phyloP scores from a whole-genome alignment of 2,888 invertebrate species.

The Agrotis exclamationis region DNA sequence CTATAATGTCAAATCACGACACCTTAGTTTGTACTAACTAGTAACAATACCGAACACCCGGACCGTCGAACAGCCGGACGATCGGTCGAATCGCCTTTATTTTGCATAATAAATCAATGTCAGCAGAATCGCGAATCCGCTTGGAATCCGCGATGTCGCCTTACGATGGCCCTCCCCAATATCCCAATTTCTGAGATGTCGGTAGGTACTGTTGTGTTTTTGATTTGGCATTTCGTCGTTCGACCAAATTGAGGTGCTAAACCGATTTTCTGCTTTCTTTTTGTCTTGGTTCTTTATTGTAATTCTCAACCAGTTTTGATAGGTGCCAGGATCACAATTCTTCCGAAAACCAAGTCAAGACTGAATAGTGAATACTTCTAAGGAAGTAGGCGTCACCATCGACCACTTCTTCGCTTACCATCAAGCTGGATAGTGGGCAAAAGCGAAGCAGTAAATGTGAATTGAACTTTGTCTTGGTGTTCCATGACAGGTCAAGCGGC shows the following conservation, averaged over 20 bases:
- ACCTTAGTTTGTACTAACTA: too few species aligned
- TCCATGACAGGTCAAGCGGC: neutral
- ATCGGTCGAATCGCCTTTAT: slow-evolving; percentile 68
- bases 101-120: slow-evolving; percentile 77
- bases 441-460: too few species aligned
- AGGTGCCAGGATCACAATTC: too few species aligned
- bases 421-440: too few species aligned
- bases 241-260: slow-evolving; percentile 46
- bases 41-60: slow-evolving; percentile 35
- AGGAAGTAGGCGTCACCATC: too few species aligned
- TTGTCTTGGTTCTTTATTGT: neutral
- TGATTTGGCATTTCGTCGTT: slow-evolving; percentile 50
- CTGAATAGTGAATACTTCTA: too few species aligned
- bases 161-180: slow-evolving; percentile 51
- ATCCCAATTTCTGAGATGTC: slow-evolving; percentile 56
- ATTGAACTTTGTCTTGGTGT: neutral
- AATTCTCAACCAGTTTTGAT: too few species aligned
- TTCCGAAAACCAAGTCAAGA: too few species aligned
- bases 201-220: slow-evolving; percentile 54
- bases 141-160: slow-evolving; percentile 40
- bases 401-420: too few species aligned
- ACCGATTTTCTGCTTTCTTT: slow-evolving; percentile 1
- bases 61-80: slow-evolving; percentile 15
- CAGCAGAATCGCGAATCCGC: slow-evolving; percentile 30
- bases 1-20: too few species aligned